Base-by-base conservation (phyloP, 2,888 invertebrate genomes). In the Leptarthrus brevirostris region DNA sequence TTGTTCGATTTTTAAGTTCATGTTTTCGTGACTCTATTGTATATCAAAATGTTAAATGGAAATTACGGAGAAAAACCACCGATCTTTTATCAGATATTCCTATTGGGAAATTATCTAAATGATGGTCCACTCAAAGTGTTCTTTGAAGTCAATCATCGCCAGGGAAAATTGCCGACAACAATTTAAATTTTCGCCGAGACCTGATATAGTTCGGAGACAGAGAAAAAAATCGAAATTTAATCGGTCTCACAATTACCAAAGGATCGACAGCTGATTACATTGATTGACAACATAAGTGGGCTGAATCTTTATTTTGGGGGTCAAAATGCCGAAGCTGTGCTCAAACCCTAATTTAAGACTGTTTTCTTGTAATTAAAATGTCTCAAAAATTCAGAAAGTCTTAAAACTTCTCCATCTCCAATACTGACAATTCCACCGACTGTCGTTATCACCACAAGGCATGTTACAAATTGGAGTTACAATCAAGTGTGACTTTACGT, bases 231-330 rank as follows among this genome's bases (percentile, higher is more conserved):
- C 40, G 14, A 40, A 64, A 44, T 64, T 64, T 44, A 64, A 64
- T 64, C 14, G 49, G 49, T 14, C 8, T 30, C 64, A 24, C 64
- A 64, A 64, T 64, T 64, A 64, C 64, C n/a, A 66, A 47, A 34
- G 66, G 72, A 61, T 74, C 74, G 74, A 74, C 71, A 72, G 64
- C 72, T 72, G 72, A 66, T 64, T 64, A 44, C 30, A 40, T 74
- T 74, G 74, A 74, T 74, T 74, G 74, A 74, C 74, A 74, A 71
- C 22, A 26, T 53, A 74, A 74, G 66, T 74, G 74, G 74, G 16
- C 34, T n/a, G 44, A 64, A 44, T 64, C 20, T 44, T 44, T 18
- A 24, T 64, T 24, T 8, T 49, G 18, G 4, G 20, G 36, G 47
- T 5, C 22, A 24, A 24, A 44, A 22, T n/a, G 5, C n/a, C n/a